Base-by-base conservation (phyloP, 1,140 invertebrate species). In the Lepidotrigona ventralis region DNA sequence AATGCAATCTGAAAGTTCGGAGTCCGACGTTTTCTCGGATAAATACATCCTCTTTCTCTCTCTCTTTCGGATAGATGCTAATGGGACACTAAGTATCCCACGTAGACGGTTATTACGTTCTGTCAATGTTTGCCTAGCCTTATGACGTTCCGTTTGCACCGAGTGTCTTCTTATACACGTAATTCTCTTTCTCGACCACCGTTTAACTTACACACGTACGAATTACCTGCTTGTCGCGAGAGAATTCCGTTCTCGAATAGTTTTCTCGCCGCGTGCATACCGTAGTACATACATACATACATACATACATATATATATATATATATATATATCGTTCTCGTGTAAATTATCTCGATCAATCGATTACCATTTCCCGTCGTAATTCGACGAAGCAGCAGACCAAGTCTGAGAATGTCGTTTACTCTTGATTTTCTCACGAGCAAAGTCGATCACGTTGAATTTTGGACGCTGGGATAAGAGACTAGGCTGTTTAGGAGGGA, bases 71-170 rank as follows among this genome's bases (percentile, higher is more conserved):
- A 79, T 80, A 68, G 83, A 74, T 73, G 87, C 83, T 87, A 86
- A 87, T 87, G 88, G 88, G 85, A 87, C 84, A 79, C 80, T 69
- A 69, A 80, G 88, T 84, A 85, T 88, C 73, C 79, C 79, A 71
- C 88, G 86, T 84, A 86, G 80, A 79, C 81, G 86, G 86, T 86
- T 88, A 87, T 86, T 88, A 87, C 82, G 79, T 80, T 83, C 82
- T 86, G 88, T 88, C 82, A 89, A 89, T 89, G 86, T 89, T 89
- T 88, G 88, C 73, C 79, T 79, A 86, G 86, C 86, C 86, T 87
- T 87, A 86, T 77, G 70, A 77, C 82, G 79, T 79, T 66, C 79
- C 53, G 53, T 76, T 80, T 77, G 85, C 68, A 72, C 51, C n/a
- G 60, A 79, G n/a, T 72, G 69, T 79, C 77, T 83, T 83, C 76